Conservation (phyloP, 2,888 invertebrate genomes). For the Drosophila subquinaria region DNA sequence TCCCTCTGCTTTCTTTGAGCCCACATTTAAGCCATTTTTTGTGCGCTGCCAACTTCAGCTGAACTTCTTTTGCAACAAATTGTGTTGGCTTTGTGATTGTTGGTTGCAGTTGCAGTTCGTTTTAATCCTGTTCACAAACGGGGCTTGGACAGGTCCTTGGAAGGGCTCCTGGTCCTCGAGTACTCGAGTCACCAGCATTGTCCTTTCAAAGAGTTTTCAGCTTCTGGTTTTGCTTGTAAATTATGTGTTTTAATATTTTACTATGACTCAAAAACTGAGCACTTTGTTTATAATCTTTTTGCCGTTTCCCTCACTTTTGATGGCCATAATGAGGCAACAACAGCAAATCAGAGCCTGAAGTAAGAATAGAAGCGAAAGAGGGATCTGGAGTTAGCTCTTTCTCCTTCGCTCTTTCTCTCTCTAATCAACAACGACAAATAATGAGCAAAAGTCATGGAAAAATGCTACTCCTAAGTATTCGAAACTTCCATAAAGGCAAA, state of each 20-base stretch:
- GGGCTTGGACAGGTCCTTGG: constrained; percentile 3
- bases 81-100: constrained; percentile 69
- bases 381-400: background rate
- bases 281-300: constrained; percentile 73
- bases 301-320: constrained; percentile 37
- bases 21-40: constrained; percentile 16
- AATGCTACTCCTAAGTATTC: constrained; percentile 23
- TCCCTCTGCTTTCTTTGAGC: background rate
- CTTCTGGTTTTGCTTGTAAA: constrained; percentile 59
- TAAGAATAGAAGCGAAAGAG: background rate
- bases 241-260: constrained; percentile 79
- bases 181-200: constrained; percentile 41
- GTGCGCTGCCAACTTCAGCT: constrained; percentile 61
- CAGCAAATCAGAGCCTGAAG: constrained; percentile 16
- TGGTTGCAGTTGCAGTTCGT: constrained; percentile 51
- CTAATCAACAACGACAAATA: constrained; percentile 36
- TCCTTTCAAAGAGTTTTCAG: constrained; percentile 28
- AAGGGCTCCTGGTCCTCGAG: background rate
- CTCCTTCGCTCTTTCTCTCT: background rate
- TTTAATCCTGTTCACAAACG: constrained; percentile 55
- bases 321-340: constrained; percentile 55
- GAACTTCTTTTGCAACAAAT: constrained; percentile 71
- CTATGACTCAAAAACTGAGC: constrained; percentile 75
- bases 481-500: constrained; percentile 15
- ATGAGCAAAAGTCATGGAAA: constrained; percentile 34